phyloP scores from a whole-genome alignment of 1,140 invertebrate species.

The Pachypeltis micranthus region DNA sequence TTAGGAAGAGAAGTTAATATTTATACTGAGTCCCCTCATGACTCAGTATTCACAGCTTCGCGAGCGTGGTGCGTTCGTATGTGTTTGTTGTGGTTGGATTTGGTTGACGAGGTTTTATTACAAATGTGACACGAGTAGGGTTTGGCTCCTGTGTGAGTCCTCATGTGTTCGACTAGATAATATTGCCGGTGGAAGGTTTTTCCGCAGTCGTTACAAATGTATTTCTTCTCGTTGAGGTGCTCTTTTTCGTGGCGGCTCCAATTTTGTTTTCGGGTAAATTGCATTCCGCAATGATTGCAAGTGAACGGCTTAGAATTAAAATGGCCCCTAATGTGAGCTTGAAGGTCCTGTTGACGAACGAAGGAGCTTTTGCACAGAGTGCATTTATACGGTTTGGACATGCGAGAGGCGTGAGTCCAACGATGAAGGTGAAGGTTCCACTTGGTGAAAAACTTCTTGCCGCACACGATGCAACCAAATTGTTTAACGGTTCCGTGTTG shows the following conservation, averaged over 20 bases:
- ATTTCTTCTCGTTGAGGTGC: constrained; percentile 78
- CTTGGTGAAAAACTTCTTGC: constrained; percentile 72
- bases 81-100: constrained; percentile 81
- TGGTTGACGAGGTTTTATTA: constrained; percentile 72
- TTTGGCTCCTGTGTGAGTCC: constrained; percentile 69
- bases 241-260: constrained; percentile 80
- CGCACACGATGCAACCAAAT: constrained; percentile 68
- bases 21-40: too few relatives aligned
- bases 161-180: constrained; percentile 73
- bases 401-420: constrained; percentile 75
- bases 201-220: constrained; percentile 74
- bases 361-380: constrained; percentile 69
- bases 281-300: constrained; percentile 84
- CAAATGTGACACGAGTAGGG: constrained; percentile 76
- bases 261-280: constrained; percentile 87
- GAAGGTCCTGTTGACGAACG: constrained; percentile 62
- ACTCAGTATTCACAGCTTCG: constrained; percentile 67
- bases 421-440: constrained; percentile 79
- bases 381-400: constrained; percentile 75
- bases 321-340: constrained; percentile 73
- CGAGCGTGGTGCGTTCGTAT: constrained; percentile 75
- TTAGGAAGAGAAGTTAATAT: too few relatives aligned
- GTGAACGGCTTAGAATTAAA: constrained; percentile 69
- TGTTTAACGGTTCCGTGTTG: constrained; percentile 62
- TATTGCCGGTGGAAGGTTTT: constrained; percentile 78